Evolutionary conservation across 2,888 invertebrate genomes (phyloP), one percentile per base, ranked within the genome.

Genomic region (Coremacera marginata): DNA sequence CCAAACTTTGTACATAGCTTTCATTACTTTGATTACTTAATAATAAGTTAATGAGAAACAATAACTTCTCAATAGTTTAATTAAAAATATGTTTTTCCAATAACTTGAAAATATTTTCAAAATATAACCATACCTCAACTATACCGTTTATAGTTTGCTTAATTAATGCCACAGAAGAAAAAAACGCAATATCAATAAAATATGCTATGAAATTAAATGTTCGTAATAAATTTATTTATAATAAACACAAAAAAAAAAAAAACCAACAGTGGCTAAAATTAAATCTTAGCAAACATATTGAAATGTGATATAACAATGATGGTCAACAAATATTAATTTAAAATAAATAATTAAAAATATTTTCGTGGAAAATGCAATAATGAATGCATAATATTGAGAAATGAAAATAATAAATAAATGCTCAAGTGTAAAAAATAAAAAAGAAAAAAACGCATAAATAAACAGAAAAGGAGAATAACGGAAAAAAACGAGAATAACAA

Each of bases 241-340:
- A 49, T n/a, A 19, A 71, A n/a, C 16, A 22, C 5, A 5, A 60
- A 31, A 5, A 44, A 31, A 44, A 67, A 37, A 51, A 60, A 34
- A 3, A 60, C n/a, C 55, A 71, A 71, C 49, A 84, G n/a, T n/a
- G n/a, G 84, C 85, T 84, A 84, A 84, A 85, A 81, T 83, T 82
- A 82, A 84, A 83, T 82, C 83, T 83, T 37, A 63, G 51, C 62
- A 51, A 73, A 63, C 65, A 72, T 57, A 70, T 52, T 65, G 75
- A 75, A 70, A 76, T 76, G 19, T 63, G 73, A 76, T 73, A 62
- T 62, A 31, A 71, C 73, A 72, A 19, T 44, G 27, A 75, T 70
- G 74, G 71, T 68, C 55, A 71, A 57, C 57, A 78, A 52, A 75
- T 44, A 60, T 68, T 68, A 22, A 44, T 37, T n/a, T 34, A 34